Conservation (phyloP, 2,888 invertebrate species). For the Siphlonurus alternatus region DNA sequence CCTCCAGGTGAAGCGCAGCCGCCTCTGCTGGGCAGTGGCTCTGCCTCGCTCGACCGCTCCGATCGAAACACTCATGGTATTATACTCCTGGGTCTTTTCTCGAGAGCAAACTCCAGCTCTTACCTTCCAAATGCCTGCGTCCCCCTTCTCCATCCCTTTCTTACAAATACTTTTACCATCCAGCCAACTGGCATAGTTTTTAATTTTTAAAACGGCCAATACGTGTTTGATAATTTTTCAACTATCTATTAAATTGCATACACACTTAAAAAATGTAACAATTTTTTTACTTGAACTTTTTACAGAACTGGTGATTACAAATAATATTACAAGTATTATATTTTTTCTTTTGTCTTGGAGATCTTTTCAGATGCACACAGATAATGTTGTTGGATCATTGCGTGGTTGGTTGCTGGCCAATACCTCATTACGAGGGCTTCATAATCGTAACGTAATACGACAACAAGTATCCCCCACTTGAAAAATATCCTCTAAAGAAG, state of each 20-base stretch:
- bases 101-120: conserved; percentile 15
- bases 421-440: not conserved
- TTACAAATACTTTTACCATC: too few relatives aligned
- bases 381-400: not conserved
- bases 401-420: conserved; percentile 1
- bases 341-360: not conserved
- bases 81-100: not conserved
- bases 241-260: not conserved
- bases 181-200: not conserved
- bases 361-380: not conserved
- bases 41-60: not conserved
- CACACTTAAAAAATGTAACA: not conserved
- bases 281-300: not conserved
- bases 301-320: not conserved
- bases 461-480: not conserved
- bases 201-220: not conserved
- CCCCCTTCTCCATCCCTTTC: not conserved
- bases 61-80: not conserved
- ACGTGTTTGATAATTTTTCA: not conserved
- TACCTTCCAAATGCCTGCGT: not conserved
- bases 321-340: conserved; percentile 1
- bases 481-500: not conserved
- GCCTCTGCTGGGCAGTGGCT: not conserved
- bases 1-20: not conserved
- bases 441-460: not conserved